These are phyloP conservation scores for Aphaenogaster floridana DNA, from an alignment of 1,140 invertebrate genomes.

Conservation along the genomic window DNA sequence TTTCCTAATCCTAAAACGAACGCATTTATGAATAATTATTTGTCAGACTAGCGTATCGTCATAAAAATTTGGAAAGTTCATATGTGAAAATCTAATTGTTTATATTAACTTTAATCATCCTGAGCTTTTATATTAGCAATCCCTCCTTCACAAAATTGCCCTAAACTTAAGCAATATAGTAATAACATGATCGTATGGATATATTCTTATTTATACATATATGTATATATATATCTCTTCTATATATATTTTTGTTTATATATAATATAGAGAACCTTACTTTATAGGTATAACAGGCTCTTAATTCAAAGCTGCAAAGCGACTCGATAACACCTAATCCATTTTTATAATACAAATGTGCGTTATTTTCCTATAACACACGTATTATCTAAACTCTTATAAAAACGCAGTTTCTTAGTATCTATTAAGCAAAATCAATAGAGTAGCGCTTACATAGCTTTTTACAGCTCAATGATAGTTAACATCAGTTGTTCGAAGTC, in stretches of 20 bases:
- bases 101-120: constrained; percentile 61
- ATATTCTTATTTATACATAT: constrained; percentile 67
- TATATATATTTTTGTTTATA: constrained; percentile 74
- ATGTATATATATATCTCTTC: constrained; percentile 40
- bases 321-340: constrained; percentile 54
- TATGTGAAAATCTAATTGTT: constrained; percentile 65
- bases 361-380: constrained; percentile 23
- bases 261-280: constrained; percentile 79
- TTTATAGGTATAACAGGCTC: constrained; percentile 77
- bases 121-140: constrained; percentile 56
- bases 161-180: constrained; percentile 63
- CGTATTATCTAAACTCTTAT: constrained; percentile 38
- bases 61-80: constrained; percentile 70
- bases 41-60: constrained; percentile 63
- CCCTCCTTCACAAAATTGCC: constrained; percentile 50
- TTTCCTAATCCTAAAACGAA: constrained; percentile 66
- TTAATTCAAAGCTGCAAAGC: constrained; percentile 72
- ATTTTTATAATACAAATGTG: constrained; percentile 58
- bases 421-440: constrained; percentile 58
- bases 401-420: constrained; percentile 57
- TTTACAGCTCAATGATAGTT: constrained; percentile 78
- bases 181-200: constrained; percentile 65
- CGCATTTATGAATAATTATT: constrained; percentile 64
- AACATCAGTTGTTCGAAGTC: constrained; percentile 70
- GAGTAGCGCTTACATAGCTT: constrained; percentile 62